phyloP scores from a whole-genome alignment of 2,888 invertebrate species.

The Fragum whitleyi region DNA sequence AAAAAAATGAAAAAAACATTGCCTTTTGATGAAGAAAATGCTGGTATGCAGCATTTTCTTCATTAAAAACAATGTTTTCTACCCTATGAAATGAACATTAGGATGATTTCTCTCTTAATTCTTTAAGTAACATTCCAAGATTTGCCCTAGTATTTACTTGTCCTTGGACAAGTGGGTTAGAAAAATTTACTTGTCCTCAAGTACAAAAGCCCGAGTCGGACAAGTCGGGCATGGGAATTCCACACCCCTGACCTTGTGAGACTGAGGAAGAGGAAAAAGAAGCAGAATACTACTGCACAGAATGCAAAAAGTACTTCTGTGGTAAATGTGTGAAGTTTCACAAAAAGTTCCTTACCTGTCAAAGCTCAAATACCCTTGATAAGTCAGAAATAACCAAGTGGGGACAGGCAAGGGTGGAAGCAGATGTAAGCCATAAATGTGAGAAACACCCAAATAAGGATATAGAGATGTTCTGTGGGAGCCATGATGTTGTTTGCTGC shows the following conservation, averaged over 20 bases:
- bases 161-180: no score
- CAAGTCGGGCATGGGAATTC: no score
- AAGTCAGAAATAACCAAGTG: background rate
- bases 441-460: constrained; percentile 1
- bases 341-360: background rate
- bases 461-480: background rate
- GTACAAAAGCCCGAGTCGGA: no score
- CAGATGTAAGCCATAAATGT: background rate
- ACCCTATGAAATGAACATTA: no score
- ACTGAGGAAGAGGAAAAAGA: background rate
- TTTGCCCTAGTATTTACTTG: no score
- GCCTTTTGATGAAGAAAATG: no score
- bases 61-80: no score
- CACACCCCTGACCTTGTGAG: background rate
- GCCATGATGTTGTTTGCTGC: constrained; percentile 10
- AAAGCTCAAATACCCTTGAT: background rate
- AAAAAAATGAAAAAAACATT: no score
- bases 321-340: background rate
- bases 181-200: no score
- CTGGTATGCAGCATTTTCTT: no score
- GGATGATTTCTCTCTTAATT: no score
- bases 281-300: background rate
- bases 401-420: background rate
- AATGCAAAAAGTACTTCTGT: constrained; percentile 1
- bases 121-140: no score